phyloP scores from a whole-genome alignment of 2,888 invertebrate genomes.

The Leistus spinibarbis region DNA sequence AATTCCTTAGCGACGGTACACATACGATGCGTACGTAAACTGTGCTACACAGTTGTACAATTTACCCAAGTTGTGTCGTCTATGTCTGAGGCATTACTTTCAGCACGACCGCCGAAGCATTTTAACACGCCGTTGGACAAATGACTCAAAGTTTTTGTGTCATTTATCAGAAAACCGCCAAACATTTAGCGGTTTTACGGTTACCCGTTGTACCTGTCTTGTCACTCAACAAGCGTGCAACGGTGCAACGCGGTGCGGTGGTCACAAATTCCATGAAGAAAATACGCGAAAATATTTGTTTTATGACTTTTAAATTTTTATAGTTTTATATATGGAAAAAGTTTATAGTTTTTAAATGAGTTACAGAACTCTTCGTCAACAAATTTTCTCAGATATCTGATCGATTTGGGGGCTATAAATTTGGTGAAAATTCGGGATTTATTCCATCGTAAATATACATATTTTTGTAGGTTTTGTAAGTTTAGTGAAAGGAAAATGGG shows the following conservation, averaged over 20 bases:
- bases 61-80: constrained; percentile 10
- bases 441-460: background rate
- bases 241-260: background rate
- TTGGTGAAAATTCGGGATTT: background rate
- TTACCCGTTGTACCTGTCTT: background rate
- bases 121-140: constrained; percentile 39
- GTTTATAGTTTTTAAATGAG: background rate
- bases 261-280: background rate
- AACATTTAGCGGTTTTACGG: constrained; percentile 27
- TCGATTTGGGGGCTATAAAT: background rate
- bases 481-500: background rate
- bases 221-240: background rate
- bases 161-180: constrained; percentile 39
- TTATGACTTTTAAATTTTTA: background rate
- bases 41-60: background rate
- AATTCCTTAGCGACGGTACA: background rate
- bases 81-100: constrained; percentile 4
- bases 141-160: constrained; percentile 37
- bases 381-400: background rate
- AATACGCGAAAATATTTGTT: background rate
- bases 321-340: background rate
- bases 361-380: background rate
- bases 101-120: constrained; percentile 18
- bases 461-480: background rate
- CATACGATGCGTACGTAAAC: background rate